These are phyloP conservation scores for Helleia helle DNA, from an alignment of 2,888 invertebrate genomes.

Conservation along the genomic window DNA sequence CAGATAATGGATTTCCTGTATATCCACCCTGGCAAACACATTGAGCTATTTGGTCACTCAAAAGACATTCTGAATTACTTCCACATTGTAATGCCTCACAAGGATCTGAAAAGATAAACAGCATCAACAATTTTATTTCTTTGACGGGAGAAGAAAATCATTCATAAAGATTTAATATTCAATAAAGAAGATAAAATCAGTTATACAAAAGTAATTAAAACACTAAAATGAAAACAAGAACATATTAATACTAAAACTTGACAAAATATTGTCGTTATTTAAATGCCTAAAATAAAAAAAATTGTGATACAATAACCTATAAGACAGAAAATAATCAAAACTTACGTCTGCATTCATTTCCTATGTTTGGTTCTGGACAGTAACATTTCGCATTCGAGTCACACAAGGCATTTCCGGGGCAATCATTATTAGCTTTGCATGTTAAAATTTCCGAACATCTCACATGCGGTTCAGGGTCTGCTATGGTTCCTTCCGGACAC, in stretches of 20 bases:
- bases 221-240: constrained; percentile 3
- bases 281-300: too few species aligned
- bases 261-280: too few species aligned
- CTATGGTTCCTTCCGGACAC: constrained; percentile 86
- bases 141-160: too few species aligned
- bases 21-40: constrained; percentile 89
- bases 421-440: constrained; percentile 83
- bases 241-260: too few species aligned
- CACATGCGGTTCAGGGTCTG: constrained; percentile 87
- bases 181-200: not conserved
- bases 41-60: constrained; percentile 86
- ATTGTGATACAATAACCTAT: too few species aligned
- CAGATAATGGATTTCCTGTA: constrained; percentile 78
- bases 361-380: constrained; percentile 93
- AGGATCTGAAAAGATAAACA: constrained; percentile 80
- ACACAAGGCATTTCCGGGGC: constrained; percentile 93
- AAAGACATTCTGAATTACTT: constrained; percentile 90
- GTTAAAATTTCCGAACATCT: constrained; percentile 88
- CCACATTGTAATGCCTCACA: constrained; percentile 90
- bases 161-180: too few species aligned
- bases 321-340: constrained; percentile 21
- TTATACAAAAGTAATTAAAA: constrained; percentile 6
- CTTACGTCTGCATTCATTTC: constrained; percentile 93
- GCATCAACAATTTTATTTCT: too few species aligned
- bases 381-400: constrained; percentile 84